These are phyloP conservation scores for Lacanobia wlatinum DNA, from an alignment of 2,888 invertebrate species.

Conservation along the genomic window DNA sequence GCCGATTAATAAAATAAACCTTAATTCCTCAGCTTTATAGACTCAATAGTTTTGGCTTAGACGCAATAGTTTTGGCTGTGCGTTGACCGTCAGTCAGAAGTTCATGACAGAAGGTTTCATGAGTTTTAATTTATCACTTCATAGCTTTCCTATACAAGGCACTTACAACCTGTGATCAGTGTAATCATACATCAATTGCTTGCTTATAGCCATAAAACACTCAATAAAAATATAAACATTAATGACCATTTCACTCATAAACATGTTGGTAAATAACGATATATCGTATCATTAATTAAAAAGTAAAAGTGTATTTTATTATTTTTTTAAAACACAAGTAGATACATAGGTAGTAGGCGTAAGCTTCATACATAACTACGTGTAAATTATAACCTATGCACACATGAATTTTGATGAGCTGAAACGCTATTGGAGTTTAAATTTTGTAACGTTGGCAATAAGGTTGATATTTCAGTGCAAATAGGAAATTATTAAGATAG, in stretches of 20 bases:
- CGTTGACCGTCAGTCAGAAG: too few relatives aligned
- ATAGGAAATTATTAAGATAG: neutral
- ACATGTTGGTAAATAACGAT: neutral
- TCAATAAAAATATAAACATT: slow-evolving; percentile 1
- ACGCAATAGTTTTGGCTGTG: too few relatives aligned
- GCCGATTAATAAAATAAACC: too few relatives aligned
- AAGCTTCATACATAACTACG: slow-evolving; percentile 4
- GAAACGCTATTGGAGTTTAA: neutral
- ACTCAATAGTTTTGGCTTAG: too few relatives aligned
- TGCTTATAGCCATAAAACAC: neutral
- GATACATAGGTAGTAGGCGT: neutral
- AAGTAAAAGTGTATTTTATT: slow-evolving; percentile 38
- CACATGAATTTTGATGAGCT: slow-evolving; percentile 18
- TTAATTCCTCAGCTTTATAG: too few relatives aligned
- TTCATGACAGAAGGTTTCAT: too few relatives aligned
- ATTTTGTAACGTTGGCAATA: rapidly evolving
- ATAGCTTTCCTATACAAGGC: too few relatives aligned
- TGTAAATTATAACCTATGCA: slow-evolving; percentile 10
- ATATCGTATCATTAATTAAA: slow-evolving; percentile 14
- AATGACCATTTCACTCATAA: neutral
- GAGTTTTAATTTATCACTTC: too few relatives aligned
- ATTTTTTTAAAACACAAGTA: neutral
- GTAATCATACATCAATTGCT: neutral
- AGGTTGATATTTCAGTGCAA: neutral
- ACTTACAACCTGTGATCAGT: neutral